Evolutionary conservation across 2,113 vertebrate species (phyloP).

Genomic region (Albula goreensis): DNA sequence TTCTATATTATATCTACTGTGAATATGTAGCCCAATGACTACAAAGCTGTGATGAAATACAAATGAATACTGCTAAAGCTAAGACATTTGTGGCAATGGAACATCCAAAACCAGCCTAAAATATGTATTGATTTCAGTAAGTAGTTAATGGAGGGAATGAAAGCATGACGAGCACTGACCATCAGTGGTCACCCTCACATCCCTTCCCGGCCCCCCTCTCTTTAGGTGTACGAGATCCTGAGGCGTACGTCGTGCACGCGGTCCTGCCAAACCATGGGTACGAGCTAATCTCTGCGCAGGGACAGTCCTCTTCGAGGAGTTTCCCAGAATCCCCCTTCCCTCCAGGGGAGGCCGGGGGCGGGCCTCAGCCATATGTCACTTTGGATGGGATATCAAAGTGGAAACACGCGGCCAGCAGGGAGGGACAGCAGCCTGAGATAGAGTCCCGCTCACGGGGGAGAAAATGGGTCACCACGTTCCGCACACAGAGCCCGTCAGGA

Average conservation of each 20-base stretch:
- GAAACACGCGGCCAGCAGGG: neutral
- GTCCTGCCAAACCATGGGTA: slow-evolving; percentile 89
- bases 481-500: neutral
- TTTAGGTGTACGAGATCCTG: slow-evolving; percentile 91
- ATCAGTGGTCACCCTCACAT: too few relatives aligned
- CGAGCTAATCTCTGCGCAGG: slow-evolving; percentile 45
- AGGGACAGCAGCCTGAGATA: neutral
- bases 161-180: too few relatives aligned
- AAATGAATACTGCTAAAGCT: too few relatives aligned
- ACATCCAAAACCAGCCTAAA: too few relatives aligned
- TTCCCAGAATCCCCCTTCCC: neutral
- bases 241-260: slow-evolving; percentile 82
- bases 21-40: too few relatives aligned
- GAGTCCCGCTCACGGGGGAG: neutral
- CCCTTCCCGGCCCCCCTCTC: slow-evolving; percentile 19
- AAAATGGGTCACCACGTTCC: neutral
- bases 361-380: neutral
- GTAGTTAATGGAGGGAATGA: too few relatives aligned
- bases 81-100: too few relatives aligned
- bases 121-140: too few relatives aligned
- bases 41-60: too few relatives aligned
- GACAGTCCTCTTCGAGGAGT: neutral
- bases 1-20: too few relatives aligned
- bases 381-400: neutral
- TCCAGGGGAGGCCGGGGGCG: neutral